Conservation (phyloP, 2,888 invertebrate genomes). For the Cerceris ruficornis region DNA sequence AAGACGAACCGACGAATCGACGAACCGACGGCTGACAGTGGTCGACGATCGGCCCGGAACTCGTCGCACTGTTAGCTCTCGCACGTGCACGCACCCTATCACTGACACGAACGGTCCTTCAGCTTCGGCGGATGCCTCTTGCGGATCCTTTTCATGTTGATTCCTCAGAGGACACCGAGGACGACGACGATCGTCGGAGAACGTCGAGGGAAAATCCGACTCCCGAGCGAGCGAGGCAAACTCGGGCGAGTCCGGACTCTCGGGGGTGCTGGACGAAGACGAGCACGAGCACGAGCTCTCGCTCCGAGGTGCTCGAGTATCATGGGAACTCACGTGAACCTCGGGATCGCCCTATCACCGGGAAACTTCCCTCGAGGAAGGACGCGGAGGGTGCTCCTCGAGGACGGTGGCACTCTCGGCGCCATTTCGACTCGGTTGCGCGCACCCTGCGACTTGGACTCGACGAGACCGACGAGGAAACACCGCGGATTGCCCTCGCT, state of each 20-base stretch:
- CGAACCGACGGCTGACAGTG: no score
- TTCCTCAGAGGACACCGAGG: neutral
- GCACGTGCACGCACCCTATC: conserved; percentile 42
- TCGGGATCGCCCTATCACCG: conserved; percentile 36
- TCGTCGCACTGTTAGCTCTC: conserved; percentile 5
- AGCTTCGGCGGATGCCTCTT: conserved; percentile 70
- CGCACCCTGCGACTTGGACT: conserved; percentile 9
- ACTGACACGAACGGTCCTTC: conserved; percentile 56
- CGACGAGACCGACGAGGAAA: neutral
- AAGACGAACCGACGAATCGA: no score
- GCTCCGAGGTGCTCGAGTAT: neutral
- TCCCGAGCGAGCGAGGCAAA: conserved; percentile 1
- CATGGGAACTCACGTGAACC: conserved; percentile 39
- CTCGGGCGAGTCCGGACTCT: neutral
- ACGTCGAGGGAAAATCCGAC: neutral
- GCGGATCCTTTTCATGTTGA: conserved; percentile 71
- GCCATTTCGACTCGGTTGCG: conserved; percentile 67
- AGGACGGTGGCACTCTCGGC: conserved; percentile 62
- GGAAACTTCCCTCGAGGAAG: conserved; percentile 15
- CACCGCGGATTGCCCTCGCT: neutral
- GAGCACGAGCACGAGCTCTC: conserved; percentile 11
- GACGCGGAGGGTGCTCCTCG: conserved; percentile 28
- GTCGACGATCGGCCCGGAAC: neutral
- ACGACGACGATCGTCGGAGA: neutral
- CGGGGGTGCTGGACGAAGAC: neutral